Evolutionary conservation across 1,140 invertebrate genomes (phyloP).

Genomic region (Caerostris darwini): DNA sequence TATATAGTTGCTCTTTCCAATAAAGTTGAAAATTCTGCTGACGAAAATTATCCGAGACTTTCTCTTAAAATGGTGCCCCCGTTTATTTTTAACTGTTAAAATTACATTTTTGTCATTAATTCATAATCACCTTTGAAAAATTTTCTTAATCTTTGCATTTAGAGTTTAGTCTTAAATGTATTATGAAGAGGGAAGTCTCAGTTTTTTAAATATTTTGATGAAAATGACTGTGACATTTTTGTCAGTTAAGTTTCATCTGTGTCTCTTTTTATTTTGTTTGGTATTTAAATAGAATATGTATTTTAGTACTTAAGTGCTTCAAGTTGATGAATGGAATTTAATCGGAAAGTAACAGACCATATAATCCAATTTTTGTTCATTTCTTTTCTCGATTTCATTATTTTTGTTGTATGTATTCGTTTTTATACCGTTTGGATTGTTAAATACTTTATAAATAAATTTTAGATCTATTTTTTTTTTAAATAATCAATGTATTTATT

Average conservation of each 20-base stretch:
- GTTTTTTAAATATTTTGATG: neutral
- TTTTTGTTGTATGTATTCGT: too few relatives aligned
- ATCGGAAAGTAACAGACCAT: too few relatives aligned
- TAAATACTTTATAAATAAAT: too few relatives aligned
- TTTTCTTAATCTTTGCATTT: neutral
- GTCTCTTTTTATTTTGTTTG: too few relatives aligned
- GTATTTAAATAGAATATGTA: too few relatives aligned
- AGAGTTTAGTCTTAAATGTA: neutral
- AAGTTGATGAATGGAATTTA: too few relatives aligned
- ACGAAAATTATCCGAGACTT: neutral
- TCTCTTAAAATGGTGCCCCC: neutral
- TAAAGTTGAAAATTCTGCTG: neutral
- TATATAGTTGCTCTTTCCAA: neutral
- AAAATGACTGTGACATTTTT: neutral
- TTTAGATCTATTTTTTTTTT: too few relatives aligned
- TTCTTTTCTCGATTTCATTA: too few relatives aligned
- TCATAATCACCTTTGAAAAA: neutral
- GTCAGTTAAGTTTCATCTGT: neutral
- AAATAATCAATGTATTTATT: too few relatives aligned
- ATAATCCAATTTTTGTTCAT: too few relatives aligned
- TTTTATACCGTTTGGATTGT: too few relatives aligned
- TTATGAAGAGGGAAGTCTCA: neutral
- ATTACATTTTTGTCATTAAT: constrained; percentile 18
- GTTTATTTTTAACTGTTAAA: neutral
- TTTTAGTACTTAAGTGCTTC: too few relatives aligned